Evolutionary conservation across 2,888 invertebrate genomes (phyloP).

Genomic region (Tetragonisca angustula): DNA sequence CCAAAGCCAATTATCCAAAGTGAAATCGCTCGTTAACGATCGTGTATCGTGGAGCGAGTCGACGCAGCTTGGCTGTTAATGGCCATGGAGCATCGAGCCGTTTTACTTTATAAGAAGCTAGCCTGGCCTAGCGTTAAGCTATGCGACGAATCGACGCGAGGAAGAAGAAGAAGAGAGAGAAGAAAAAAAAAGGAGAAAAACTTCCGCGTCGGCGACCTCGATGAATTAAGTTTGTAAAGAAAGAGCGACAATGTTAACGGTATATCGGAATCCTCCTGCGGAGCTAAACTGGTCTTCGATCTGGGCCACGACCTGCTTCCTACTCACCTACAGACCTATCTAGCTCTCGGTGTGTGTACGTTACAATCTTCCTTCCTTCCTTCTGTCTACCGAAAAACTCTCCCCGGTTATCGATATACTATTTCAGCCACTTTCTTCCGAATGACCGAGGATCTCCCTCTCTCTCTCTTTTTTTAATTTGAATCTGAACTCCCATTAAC

Average conservation of each 20-base stretch:
- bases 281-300: slow-evolving; percentile 79
- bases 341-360: slow-evolving; percentile 45
- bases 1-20: background rate
- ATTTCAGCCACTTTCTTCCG: slow-evolving; percentile 71
- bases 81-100: background rate
- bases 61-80: background rate
- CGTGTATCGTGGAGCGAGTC: too few relatives aligned
- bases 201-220: slow-evolving; percentile 73
- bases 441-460: slow-evolving; percentile 2
- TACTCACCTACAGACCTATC: slow-evolving; percentile 80
- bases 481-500: too few relatives aligned
- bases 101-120: slow-evolving; percentile 22
- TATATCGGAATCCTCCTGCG: slow-evolving; percentile 76
- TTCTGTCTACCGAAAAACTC: slow-evolving; percentile 69
- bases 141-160: slow-evolving; percentile 59
- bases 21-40: background rate
- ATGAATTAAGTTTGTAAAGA: slow-evolving; percentile 67
- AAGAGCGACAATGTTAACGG: slow-evolving; percentile 80
- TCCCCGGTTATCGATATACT: slow-evolving; percentile 63
- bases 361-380: slow-evolving; percentile 11
- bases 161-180: too few relatives aligned
- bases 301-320: slow-evolving; percentile 79
- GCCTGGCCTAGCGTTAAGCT: slow-evolving; percentile 37
- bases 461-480: too few relatives aligned
- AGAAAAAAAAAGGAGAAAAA: slow-evolving; percentile 17